phyloP scores from a whole-genome alignment of 2,888 invertebrate species.

The Drosophila anomelani region DNA sequence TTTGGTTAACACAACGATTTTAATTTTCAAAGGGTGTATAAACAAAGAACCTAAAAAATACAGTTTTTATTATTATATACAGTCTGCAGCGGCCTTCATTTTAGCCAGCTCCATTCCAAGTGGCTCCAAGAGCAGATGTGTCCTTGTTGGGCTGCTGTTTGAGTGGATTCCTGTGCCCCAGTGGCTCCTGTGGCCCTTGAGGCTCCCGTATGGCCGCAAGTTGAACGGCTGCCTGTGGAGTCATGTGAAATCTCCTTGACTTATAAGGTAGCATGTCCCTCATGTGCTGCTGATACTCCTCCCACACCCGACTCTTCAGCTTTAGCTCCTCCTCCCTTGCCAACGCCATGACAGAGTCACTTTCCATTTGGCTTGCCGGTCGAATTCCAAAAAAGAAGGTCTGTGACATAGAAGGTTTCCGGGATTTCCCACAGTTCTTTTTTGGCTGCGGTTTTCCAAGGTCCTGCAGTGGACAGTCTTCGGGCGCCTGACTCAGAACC shows the following conservation, averaged over 20 bases:
- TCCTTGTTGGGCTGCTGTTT: neutral
- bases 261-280: conserved; percentile 12
- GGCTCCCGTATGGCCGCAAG: conserved; percentile 19
- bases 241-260: conserved; percentile 34
- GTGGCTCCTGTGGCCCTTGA: neutral
- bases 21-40: neutral
- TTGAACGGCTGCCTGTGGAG: conserved; percentile 49
- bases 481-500: conserved; percentile 23
- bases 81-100: neutral
- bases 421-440: conserved; percentile 38
- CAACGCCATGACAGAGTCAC: conserved; percentile 1
- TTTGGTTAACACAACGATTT: neutral
- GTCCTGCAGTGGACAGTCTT: neutral
- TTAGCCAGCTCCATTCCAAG: neutral
- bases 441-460: neutral
- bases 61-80: neutral
- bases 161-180: neutral
- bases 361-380: conserved; percentile 15
- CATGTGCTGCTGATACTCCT: conserved; percentile 43
- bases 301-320: conserved; percentile 55
- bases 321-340: conserved; percentile 54
- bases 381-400: conserved; percentile 53
- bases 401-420: neutral
- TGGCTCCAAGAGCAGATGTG: no score
- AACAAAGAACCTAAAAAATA: neutral